Evolutionary conservation across 2,113 vertebrate genomes (phyloP).

Genomic region (Phyllostomus hastatus): DNA sequence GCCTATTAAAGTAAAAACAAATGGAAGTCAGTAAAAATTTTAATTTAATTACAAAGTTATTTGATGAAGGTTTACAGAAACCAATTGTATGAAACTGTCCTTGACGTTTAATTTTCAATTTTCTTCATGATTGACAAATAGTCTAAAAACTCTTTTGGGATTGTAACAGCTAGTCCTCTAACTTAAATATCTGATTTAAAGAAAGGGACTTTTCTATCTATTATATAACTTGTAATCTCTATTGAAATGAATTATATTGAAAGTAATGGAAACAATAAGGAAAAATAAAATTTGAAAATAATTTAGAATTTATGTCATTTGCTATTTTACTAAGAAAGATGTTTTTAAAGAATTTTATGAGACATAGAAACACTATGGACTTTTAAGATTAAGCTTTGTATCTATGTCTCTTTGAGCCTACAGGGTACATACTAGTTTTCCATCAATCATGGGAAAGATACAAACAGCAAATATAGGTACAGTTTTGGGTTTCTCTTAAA

Average conservation of each 20-base stretch:
- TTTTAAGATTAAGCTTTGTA: neutral
- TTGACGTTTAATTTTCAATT: conserved; percentile 20
- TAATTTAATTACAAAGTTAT: conserved; percentile 34
- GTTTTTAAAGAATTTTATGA: neutral
- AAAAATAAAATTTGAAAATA: neutral
- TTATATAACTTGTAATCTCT: neutral
- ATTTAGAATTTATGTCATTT: neutral
- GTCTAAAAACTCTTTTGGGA: neutral
- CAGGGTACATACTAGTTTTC: neutral
- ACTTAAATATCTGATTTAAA: neutral
- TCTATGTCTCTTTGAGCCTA: neutral
- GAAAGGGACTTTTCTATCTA: neutral
- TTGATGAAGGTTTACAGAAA: neutral
- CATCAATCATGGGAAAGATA: neutral
- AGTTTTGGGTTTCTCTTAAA: neutral
- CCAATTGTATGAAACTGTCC: neutral
- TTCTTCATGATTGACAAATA: neutral
- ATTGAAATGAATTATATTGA: neutral
- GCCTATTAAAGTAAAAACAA: neutral
- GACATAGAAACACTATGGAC: too few relatives aligned
- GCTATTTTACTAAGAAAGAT: neutral
- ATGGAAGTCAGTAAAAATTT: neutral
- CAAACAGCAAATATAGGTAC: neutral
- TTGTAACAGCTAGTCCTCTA: neutral
- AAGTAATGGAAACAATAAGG: neutral